Evolutionary conservation across 2,113 vertebrate species (phyloP).

Genomic region (Hippocampus zosterae): DNA sequence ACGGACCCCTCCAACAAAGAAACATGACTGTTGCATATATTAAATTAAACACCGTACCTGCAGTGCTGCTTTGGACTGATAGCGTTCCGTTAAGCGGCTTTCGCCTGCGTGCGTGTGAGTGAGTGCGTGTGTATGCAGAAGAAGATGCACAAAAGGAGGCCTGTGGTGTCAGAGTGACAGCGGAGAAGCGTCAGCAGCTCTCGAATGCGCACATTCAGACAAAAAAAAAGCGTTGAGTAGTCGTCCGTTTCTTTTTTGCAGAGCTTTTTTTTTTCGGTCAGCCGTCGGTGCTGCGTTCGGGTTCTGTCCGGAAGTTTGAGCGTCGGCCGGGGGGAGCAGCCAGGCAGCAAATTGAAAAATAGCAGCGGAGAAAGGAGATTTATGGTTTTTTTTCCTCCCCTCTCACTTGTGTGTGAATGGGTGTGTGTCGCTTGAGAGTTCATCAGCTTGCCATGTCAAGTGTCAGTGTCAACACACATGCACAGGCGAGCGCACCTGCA

Average conservation of each 20-base stretch:
- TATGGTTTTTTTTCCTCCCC: slow-evolving; percentile 33
- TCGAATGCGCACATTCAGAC: slow-evolving; percentile 20
- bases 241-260: neutral
- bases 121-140: slow-evolving; percentile 4
- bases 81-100: neutral
- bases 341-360: slow-evolving; percentile 66
- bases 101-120: neutral
- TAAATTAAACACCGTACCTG: slow-evolving; percentile 1
- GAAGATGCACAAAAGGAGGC: neutral
- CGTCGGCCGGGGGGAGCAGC: slow-evolving; percentile 25
- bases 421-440: slow-evolving; percentile 2
- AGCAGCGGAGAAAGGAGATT: slow-evolving; percentile 47
- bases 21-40: slow-evolving; percentile 5
- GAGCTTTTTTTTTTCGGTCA: slow-evolving; percentile 9
- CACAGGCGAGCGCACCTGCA: slow-evolving; percentile 30
- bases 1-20: neutral
- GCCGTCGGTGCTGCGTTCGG: slow-evolving; percentile 18
- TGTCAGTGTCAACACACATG: slow-evolving; percentile 33
- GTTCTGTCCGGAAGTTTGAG: slow-evolving; percentile 42
- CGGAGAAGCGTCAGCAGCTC: slow-evolving; percentile 25
- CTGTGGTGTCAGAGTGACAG: slow-evolving; percentile 17
- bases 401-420: slow-evolving; percentile 22
- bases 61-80: slow-evolving; percentile 5
- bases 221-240: slow-evolving; percentile 10
- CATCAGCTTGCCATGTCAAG: slow-evolving; percentile 38